Evolutionary conservation across 2,888 invertebrate genomes (phyloP), one percentile per base, ranked within the genome.

Genomic region (Agrotis ipsilon): DNA sequence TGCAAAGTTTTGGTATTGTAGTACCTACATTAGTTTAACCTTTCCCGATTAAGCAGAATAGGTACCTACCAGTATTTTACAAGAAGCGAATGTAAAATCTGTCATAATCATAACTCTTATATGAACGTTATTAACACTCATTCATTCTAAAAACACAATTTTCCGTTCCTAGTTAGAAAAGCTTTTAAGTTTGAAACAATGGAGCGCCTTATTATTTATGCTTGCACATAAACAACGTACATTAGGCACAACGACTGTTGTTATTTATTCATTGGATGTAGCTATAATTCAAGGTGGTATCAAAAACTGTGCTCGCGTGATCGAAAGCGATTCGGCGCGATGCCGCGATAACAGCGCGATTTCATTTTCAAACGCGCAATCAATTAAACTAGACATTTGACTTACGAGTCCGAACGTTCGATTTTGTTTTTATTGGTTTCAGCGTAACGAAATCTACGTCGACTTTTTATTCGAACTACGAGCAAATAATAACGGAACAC

Each of bases 231-330:
- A 75, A 71, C 75, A 76, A 66, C 52, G 66, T 61, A 70, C 32
- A 57, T 58, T 64, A 68, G 32, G 65, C 75, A 74, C 68, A 72
- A 57, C 21, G 59, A 66, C 68, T 64, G 59, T 68, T 68, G 68
- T 79, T 81, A 83, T 80, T 80, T 84, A 85, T 87, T 82, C 74
- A 81, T 77, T 67, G 78, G 64, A 77, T 72, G 66, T 68, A 63
- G 82, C 82, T 72, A 86, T 85, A 86, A 84, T 82, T 86, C 84
- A 85, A 83, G 78, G 86, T 78, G 71, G 73, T 83, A 86, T 84
- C 83, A 81, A 83, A 83, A 86, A 81, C 76, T 78, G 60, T 51
- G 69, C 71, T 90, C 81, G 89, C 90, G 89, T 89, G 90, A 85
- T 87, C 75, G 80, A 65, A n/a, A 78, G 69, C 77, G 74, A 88